Base-by-base conservation (phyloP, 2,888 invertebrate genomes). In the Phania funesta region DNA sequence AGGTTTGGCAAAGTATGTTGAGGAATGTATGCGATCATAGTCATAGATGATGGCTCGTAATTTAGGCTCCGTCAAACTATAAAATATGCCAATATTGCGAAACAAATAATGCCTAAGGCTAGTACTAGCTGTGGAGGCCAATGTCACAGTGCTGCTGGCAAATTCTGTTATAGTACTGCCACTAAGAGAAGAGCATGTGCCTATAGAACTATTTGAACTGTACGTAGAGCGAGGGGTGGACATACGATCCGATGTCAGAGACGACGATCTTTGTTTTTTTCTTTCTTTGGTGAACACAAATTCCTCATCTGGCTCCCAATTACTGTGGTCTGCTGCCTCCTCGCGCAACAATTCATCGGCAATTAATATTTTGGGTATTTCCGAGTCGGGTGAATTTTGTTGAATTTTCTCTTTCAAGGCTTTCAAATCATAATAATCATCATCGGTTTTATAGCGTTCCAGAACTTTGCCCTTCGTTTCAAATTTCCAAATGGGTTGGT, bases 401-500 rank as follows among this genome's bases (percentile, higher is more conserved):
- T 73, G 38, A 4, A 67, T 24, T 35, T 76, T 46, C 16, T 83
- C 56, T 20, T 79, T 76, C 9, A 76, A n/a, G 1, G 58, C 70
- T 11, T 71, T 78, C 3, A 81, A 44, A 13, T 83, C 81, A 50
- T 83, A 85, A 32, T 85, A 84, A 58, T 85, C 85, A 38, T 80
- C 83, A 74, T 86, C 85, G 9, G 84, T 85, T 84, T 78, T 84
- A 35, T 79, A 88, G 44, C 85, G 86, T n/a, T 89, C 89, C 6
- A 84, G 84, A 41, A 86, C 87, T 76, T 87, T 87, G 48, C 89
- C 90, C 65, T 89, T 84, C 0, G 91, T 91, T 79, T 89, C 87
- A 79, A 89, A 91, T 81, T 91, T 90, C 91, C 91, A 91, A 78
- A 91, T 91, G 46, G 90, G 89, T 48, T 91, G 91, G 80, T 91